A percentile compares a stretch with the other conserved stretches of the same genome.
These are phyloP conservation scores for Aleiodes testaceus DNA, from an alignment of 2,888 invertebrate species.

Conservation along the genomic window DNA sequence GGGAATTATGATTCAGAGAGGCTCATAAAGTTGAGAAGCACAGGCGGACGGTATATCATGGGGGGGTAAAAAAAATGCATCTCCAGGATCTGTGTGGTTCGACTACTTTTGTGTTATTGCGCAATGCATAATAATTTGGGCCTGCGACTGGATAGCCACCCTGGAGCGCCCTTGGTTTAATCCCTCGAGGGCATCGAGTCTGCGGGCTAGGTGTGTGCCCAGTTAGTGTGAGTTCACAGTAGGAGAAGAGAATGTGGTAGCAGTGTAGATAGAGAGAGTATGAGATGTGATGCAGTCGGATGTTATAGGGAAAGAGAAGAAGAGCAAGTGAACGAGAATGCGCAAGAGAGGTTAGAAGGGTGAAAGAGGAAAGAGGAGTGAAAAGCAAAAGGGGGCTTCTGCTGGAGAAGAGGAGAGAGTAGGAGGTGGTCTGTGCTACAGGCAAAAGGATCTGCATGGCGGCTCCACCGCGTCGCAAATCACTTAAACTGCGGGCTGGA, in stretches of 20 bases:
- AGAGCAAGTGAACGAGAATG: conserved; percentile 40
- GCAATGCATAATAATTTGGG: conserved; percentile 67
- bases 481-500: conserved; percentile 72
- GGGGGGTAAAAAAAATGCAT: background rate
- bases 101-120: conserved; percentile 63
- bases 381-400: conserved; percentile 46
- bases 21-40: no score
- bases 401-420: conserved; percentile 54
- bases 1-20: no score
- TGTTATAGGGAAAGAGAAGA: conserved; percentile 36
- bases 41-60: no score
- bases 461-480: conserved; percentile 73
- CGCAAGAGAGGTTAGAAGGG: conserved; percentile 40
- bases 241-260: conserved; percentile 42
- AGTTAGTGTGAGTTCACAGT: conserved; percentile 36
- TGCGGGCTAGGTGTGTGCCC: conserved; percentile 63
- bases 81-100: conserved; percentile 17
- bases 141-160: conserved; percentile 35
- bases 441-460: conserved; percentile 73
- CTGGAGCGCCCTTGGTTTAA: conserved; percentile 57
- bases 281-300: conserved; percentile 41
- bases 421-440: conserved; percentile 56
- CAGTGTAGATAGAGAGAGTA: conserved; percentile 41
- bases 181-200: conserved; percentile 64
- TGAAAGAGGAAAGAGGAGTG: conserved; percentile 47